A percentile compares a stretch with the other conserved stretches of the same genome.
Evolutionary conservation across 1,140 invertebrate genomes (phyloP).

Genomic region (Periplaneta americana): DNA sequence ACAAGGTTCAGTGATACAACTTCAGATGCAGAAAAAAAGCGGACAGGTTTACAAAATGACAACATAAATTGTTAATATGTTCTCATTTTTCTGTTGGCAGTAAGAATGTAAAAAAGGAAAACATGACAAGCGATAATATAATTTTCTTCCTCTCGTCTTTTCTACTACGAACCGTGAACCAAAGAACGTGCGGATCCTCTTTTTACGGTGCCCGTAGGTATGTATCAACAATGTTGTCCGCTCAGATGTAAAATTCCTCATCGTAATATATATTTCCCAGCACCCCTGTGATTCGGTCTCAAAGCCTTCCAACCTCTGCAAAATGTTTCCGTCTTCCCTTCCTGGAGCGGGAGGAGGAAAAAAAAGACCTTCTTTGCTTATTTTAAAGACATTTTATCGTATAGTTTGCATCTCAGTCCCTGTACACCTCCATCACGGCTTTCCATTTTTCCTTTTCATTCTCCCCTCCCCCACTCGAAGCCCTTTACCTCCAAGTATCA

Average conservation of each 20-base stretch:
- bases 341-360: no score
- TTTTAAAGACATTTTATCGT: neutral
- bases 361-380: neutral
- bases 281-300: neutral
- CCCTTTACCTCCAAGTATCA: neutral
- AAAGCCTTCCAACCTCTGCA: neutral
- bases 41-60: no score
- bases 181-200: neutral
- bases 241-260: neutral
- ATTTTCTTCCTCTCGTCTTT: neutral
- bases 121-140: neutral
- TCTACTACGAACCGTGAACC: neutral
- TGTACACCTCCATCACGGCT: neutral
- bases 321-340: neutral
- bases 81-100: no score
- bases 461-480: neutral
- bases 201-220: neutral
- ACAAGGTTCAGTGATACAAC: no score
- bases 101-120: no score
- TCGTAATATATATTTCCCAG: neutral
- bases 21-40: no score
- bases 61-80: no score
- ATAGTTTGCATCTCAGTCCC: neutral
- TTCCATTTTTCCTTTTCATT: neutral
- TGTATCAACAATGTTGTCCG: neutral